Evolutionary conservation across 2,888 invertebrate species (phyloP).

Genomic region (Cheilosia vulpina): DNA sequence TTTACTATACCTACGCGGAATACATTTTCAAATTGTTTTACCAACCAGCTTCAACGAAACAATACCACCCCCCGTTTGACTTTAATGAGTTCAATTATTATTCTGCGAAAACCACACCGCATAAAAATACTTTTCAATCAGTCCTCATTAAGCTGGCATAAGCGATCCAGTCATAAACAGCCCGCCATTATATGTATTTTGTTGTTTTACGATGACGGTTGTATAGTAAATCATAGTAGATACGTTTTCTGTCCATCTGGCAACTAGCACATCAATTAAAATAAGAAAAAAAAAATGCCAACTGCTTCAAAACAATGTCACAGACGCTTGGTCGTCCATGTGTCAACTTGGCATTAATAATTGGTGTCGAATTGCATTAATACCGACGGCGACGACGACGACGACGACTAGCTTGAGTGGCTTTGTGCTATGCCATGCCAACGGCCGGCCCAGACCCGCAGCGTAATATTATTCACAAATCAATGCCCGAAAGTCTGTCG

Average conservation of each 20-base stretch:
- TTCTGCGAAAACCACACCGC: slow-evolving; percentile 45
- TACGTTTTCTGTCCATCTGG: slow-evolving; percentile 29
- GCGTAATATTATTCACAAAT: slow-evolving; percentile 48
- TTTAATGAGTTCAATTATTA: slow-evolving; percentile 56
- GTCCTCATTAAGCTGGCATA: slow-evolving; percentile 38
- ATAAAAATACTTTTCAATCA: slow-evolving; percentile 48
- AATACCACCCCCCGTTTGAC: slow-evolving; percentile 23
- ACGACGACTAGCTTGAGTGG: slow-evolving; percentile 19
- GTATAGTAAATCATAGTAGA: slow-evolving; percentile 26
- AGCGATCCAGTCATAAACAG: slow-evolving; percentile 14
- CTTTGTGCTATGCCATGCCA: not conserved
- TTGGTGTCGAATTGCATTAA: slow-evolving; percentile 65
- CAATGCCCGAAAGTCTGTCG: slow-evolving; percentile 56
- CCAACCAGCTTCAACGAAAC: slow-evolving; percentile 11
- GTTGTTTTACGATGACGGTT: not conserved
- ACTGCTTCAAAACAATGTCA: slow-evolving; percentile 58
- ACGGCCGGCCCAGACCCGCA: slow-evolving; percentile 32
- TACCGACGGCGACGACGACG: not conserved
- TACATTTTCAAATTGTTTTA: no score
- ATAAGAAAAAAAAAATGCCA: slow-evolving; percentile 42
- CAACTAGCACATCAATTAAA: not conserved
- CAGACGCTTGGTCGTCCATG: slow-evolving; percentile 54
- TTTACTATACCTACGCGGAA: no score
- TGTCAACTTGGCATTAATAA: slow-evolving; percentile 66
- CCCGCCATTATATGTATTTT: not conserved